Evolutionary conservation across 2,888 invertebrate genomes (phyloP).

Genomic region (Lysandra coridon): DNA sequence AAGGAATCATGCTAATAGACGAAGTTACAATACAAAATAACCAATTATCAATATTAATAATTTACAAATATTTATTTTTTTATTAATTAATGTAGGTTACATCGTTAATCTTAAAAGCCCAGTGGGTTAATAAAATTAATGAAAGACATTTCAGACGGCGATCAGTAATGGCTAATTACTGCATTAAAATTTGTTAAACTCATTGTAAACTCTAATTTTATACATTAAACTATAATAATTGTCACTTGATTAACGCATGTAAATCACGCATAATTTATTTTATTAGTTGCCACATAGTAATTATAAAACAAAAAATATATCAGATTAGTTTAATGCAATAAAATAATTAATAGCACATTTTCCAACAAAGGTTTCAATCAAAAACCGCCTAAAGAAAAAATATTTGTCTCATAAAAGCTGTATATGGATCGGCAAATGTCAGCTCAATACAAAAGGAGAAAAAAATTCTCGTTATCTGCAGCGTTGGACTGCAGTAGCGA

Average conservation of each 20-base stretch:
- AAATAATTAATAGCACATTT: no score
- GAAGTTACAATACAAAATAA: no score
- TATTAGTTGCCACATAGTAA: not conserved
- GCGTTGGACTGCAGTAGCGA: conserved; percentile 69
- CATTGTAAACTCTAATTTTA: not conserved
- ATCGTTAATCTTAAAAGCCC: not conserved
- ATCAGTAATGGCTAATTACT: not conserved
- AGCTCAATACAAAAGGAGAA: conserved; percentile 67
- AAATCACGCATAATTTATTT: not conserved
- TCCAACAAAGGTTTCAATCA: conserved; percentile 46
- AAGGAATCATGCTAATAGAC: not conserved
- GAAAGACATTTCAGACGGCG: not conserved
- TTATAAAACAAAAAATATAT: no score
- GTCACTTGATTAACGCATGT: not conserved
- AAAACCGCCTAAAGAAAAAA: conserved; percentile 49
- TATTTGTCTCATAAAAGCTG: conserved; percentile 64
- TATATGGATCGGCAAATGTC: conserved; percentile 59
- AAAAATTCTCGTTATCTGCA: conserved; percentile 73
- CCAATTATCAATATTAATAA: no score
- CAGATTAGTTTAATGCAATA: no score
- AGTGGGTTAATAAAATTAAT: not conserved
- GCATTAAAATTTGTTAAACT: not conserved
- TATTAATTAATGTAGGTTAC: not conserved
- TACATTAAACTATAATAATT: not conserved
- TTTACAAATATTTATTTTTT: not conserved